Conservation (phyloP, 1,140 invertebrate genomes). For the Drosophila oshimai region DNA sequence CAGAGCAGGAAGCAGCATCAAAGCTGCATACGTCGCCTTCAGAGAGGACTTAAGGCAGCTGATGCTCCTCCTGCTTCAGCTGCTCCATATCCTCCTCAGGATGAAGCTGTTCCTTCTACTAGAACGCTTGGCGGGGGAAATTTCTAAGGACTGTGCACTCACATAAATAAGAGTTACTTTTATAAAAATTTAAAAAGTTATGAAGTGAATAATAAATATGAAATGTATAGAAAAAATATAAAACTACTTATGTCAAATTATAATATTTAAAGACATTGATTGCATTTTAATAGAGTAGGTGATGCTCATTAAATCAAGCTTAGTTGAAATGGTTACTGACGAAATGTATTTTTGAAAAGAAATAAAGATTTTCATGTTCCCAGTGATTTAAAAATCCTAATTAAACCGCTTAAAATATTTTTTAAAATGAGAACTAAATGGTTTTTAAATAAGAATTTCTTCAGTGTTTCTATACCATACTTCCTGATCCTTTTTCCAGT, state of each 20-base stretch:
- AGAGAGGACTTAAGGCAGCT: constrained; percentile 49
- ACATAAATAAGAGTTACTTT: background rate
- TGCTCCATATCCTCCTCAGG: constrained; percentile 1
- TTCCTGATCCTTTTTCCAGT: constrained; percentile 5
- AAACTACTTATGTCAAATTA: too few relatives aligned
- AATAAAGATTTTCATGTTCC: too few relatives aligned
- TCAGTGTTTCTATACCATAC: background rate
- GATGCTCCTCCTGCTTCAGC: constrained; percentile 12
- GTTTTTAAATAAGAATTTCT: background rate
- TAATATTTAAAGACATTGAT: too few relatives aligned
- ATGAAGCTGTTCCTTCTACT: constrained; percentile 16
- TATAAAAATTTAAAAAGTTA: too few relatives aligned
- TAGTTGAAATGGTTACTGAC: too few relatives aligned
- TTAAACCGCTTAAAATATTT: background rate
- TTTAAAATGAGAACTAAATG: background rate
- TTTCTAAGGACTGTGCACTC: background rate
- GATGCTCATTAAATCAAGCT: too few relatives aligned
- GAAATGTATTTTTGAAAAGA: too few relatives aligned
- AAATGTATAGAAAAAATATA: too few relatives aligned
- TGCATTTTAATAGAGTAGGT: too few relatives aligned
- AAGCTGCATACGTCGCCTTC: constrained; percentile 67
- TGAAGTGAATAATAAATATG: too few relatives aligned
- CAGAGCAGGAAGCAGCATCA: constrained; percentile 28
- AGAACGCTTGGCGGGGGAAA: constrained; percentile 1
- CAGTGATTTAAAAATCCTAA: background rate